Base-by-base conservation (phyloP, 2,113 vertebrate species). In the Choloepus hoffmanni region DNA sequence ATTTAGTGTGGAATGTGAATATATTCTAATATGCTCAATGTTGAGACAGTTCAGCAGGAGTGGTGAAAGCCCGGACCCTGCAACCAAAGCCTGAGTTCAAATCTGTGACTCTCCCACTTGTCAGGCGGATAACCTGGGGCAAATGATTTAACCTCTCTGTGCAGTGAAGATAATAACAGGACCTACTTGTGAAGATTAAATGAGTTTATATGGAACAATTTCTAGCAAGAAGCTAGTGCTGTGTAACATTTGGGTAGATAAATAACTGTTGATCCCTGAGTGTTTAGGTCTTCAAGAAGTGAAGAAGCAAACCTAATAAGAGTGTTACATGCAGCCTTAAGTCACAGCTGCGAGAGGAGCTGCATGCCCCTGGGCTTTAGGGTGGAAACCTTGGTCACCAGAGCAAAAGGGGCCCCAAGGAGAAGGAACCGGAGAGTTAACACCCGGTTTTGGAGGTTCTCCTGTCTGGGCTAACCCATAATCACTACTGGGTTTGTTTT, bases 251-350 rank as follows among this genome's bases (percentile, higher is more conserved):
- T 65, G 40, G 24, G 40, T 85, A 72, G 21, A 21, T n/a, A 72
- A 85, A 93, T 36, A 82, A 73, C 28, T 86, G 85, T 90, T 74
- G 60, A 70, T 70, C 24, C 30, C 28, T 60, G 60, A 58, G 60
- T 58, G 21, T 86, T 67, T 85, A 68, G 21, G 19, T 48, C n/a
- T 83, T 62, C 82, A 87, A 82, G 82, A 77, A 95, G 45, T 43
- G 45, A 36, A 48, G 10, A 33, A 8, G 13, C 70, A 77, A 88
- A 48, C 18, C 36, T 19, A 5, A 7, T 33, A 21, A 68, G 36
- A 76, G 43, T 62, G 53, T 24, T 67, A 33, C 21, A 2, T 76
- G 68, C 9, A 60, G 72, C 14, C 30, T 43, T 28, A 30, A 53
- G 16, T 43, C 73, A 24, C 53, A 48, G 10, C 77, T 14, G 5